phyloP scores from a whole-genome alignment of 2,113 vertebrate genomes.

The Apodemus sylvaticus region DNA sequence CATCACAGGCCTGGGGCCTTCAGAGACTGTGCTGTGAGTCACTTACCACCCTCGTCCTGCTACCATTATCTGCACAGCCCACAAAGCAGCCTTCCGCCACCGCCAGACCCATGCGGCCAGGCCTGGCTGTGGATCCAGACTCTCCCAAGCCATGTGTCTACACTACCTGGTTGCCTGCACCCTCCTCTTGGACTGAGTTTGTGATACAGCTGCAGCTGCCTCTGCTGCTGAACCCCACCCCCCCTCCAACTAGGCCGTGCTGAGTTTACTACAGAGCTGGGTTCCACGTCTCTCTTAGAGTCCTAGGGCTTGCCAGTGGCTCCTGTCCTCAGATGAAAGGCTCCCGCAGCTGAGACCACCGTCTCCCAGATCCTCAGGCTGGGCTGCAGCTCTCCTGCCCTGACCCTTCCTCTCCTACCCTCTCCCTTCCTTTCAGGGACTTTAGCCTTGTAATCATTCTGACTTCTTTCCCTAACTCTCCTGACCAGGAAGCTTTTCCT shows the following conservation, averaged over 20 bases:
- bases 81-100: background rate
- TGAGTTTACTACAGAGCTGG: background rate
- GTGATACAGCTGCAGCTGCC: background rate
- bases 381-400: background rate
- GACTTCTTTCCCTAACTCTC: background rate
- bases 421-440: background rate
- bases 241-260: background rate
- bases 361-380: background rate
- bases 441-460: background rate
- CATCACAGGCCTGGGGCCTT: background rate
- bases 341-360: background rate
- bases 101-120: background rate
- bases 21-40: background rate
- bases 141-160: background rate
- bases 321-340: background rate
- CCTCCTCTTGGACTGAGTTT: background rate
- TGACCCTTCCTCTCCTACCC: background rate
- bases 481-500: background rate
- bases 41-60: background rate
- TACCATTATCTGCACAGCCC: constrained; percentile 9
- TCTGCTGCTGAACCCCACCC: background rate
- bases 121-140: background rate
- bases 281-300: background rate
- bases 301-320: background rate
- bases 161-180: background rate